Evolutionary conservation across 1,140 invertebrate species (phyloP).

Genomic region (Nixonia krombeini): DNA sequence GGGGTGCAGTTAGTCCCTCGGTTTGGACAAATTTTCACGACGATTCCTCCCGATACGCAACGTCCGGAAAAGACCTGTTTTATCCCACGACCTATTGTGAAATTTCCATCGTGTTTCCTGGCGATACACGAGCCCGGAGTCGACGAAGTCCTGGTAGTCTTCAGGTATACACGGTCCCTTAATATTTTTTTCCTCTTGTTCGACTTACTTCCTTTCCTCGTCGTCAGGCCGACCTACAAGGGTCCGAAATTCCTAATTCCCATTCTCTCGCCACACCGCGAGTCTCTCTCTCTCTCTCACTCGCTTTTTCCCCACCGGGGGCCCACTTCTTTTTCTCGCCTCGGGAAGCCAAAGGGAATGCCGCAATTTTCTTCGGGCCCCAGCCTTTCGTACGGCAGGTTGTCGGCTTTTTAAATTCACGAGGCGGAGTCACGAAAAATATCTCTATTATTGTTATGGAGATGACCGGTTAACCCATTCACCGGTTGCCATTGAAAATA

Average conservation of each 20-base stretch:
- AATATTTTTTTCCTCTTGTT: slow-evolving; percentile 39
- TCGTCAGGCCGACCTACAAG: slow-evolving; percentile 47
- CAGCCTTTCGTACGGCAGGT: slow-evolving; percentile 22
- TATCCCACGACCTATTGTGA: neutral
- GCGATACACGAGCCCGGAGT: slow-evolving; percentile 11
- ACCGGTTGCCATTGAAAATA: slow-evolving; percentile 25
- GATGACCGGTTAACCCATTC: slow-evolving; percentile 55
- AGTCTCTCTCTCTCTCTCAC: slow-evolving; percentile 13
- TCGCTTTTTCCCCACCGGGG: neutral
- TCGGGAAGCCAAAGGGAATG: neutral
- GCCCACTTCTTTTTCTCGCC: slow-evolving; percentile 5
- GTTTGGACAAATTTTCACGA: too few relatives aligned
- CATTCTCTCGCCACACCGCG: slow-evolving; percentile 49
- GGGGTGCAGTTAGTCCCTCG: too few relatives aligned
- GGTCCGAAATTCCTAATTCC: slow-evolving; percentile 62
- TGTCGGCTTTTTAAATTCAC: slow-evolving; percentile 56
- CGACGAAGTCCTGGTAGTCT: slow-evolving; percentile 19
- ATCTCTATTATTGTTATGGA: slow-evolving; percentile 71
- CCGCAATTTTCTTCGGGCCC: slow-evolving; percentile 8
- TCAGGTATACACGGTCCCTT: slow-evolving; percentile 56
- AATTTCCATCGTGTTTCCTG: slow-evolving; percentile 18
- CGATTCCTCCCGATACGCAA: too few relatives aligned
- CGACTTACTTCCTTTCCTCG: slow-evolving; percentile 47
- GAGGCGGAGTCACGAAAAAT: slow-evolving; percentile 51
- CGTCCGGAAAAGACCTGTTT: slow-evolving; percentile 9